A percentile compares a stretch with the other conserved stretches of the same genome.
Conservation (phyloP, 2,888 invertebrate genomes). For the Ectropis crepuscularia region DNA sequence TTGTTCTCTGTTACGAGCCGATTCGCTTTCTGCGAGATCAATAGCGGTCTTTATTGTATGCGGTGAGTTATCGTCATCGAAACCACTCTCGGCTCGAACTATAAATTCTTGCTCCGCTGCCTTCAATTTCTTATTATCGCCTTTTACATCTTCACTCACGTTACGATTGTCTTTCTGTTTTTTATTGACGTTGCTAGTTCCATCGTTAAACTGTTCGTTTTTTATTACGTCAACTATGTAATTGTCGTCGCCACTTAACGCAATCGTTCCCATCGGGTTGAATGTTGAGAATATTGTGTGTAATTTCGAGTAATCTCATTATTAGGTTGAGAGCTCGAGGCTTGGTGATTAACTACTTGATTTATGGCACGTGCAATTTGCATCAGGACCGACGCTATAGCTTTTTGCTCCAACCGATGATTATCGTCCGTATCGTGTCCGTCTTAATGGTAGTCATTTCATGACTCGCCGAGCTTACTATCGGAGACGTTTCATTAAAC, state of each 20-base stretch:
- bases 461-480: slow-evolving; percentile 78
- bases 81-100: slow-evolving; percentile 67
- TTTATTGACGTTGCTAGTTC: slow-evolving; percentile 49
- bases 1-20: slow-evolving; percentile 82
- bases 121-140: slow-evolving; percentile 75
- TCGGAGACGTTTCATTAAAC: slow-evolving; percentile 81
- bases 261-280: slow-evolving; percentile 59
- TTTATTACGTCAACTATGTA: slow-evolving; percentile 45
- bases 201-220: slow-evolving; percentile 42
- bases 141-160: slow-evolving; percentile 70
- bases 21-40: slow-evolving; percentile 82
- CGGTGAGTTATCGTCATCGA: slow-evolving; percentile 77
- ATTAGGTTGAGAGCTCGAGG: slow-evolving; percentile 69
- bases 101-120: slow-evolving; percentile 68
- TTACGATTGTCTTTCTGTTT: slow-evolving; percentile 59
- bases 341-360: slow-evolving; percentile 81
- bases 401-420: slow-evolving; percentile 80
- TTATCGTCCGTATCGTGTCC: slow-evolving; percentile 84
- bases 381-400: slow-evolving; percentile 77
- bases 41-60: slow-evolving; percentile 81
- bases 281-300: slow-evolving; percentile 57
- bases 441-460: slow-evolving; percentile 83
- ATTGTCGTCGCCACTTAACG: slow-evolving; percentile 56
- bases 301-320: slow-evolving; percentile 81
- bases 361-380: slow-evolving; percentile 83